Base-by-base conservation (phyloP, 1,140 invertebrate genomes). In the Trachymyrmex cornetzi region DNA sequence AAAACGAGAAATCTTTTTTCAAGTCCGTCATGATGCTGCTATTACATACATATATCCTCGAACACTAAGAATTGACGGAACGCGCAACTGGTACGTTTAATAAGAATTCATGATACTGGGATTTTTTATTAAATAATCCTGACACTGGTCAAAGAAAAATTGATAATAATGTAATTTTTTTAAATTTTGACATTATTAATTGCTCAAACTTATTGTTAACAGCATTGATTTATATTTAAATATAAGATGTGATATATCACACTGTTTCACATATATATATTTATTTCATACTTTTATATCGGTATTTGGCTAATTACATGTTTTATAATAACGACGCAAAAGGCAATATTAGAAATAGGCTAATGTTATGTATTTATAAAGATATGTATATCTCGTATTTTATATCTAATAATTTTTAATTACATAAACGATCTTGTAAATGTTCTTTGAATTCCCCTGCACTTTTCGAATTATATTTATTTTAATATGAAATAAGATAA, bases 1-100 rank as follows among this genome's bases (percentile, higher is more conserved):
- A 55, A 3, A 67, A 14, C 14, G 4, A 80, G n/a, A 38, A 3
- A 69, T 67, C n/a, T 67, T 19, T 67, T 80, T 66, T 66, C 38
- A 66, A 80, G 53, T 34, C 48, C 9, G 19, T 44, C 30, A 44
- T 34, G 30, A 53, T 14, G 22, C 2, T 6, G 6, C 50, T 19
- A 3, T 69, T 12, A 14, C 53, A 38, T 11, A 5, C 7, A 16
- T 27, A 12, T 19, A 69, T 67, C 14, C n/a, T 80, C n/a, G 5
- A n/a, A 34, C 19, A 66, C 27, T 0, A 63, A 69, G 16, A 67
- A 80, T 12, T 53, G 14, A 38, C 14, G 24, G 6, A n/a, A 80
- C 5, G 34, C n/a, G 2, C 34, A 22, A 34, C 9, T 19, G n/a
- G 0, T 38, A 30, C 1, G 9, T 38, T 22, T 0, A 11, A 16